Evolutionary conservation across 2,797 vertebrate species (phyloP).

Genomic region (Phylloscopus collybita): DNA sequence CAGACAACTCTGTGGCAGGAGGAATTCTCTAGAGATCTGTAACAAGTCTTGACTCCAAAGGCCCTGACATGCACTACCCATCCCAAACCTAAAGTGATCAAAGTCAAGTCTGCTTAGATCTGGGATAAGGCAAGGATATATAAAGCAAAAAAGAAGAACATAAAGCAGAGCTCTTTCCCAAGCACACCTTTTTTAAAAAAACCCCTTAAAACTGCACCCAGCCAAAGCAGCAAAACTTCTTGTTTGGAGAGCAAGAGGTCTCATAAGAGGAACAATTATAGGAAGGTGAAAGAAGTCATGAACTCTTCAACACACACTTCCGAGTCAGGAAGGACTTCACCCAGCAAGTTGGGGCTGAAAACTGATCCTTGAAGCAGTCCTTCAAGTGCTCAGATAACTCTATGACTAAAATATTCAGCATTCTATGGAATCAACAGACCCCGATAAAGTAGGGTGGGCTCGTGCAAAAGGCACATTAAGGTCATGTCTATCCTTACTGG

Average conservation of each 20-base stretch:
- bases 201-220: background rate
- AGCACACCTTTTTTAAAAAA: background rate
- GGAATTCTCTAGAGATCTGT: conserved; percentile 6
- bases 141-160: background rate
- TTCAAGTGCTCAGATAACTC: background rate
- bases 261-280: background rate
- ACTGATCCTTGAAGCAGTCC: background rate
- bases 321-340: background rate
- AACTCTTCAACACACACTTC: conserved; percentile 22
- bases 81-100: background rate
- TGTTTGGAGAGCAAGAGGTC: background rate
- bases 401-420: background rate
- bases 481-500: background rate
- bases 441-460: background rate
- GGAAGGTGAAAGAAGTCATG: conserved; percentile 2
- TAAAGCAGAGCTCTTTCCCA: background rate
- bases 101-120: background rate
- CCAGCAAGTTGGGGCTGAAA: background rate
- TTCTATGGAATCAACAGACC: background rate
- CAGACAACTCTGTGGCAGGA: background rate
- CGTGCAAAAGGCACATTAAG: background rate
- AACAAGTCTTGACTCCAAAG: background rate
- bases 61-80: background rate
- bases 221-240: background rate
- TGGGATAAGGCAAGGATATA: background rate